These are phyloP conservation scores for Drosophila truncata DNA, from an alignment of 1,140 invertebrate species.

Conservation along the genomic window DNA sequence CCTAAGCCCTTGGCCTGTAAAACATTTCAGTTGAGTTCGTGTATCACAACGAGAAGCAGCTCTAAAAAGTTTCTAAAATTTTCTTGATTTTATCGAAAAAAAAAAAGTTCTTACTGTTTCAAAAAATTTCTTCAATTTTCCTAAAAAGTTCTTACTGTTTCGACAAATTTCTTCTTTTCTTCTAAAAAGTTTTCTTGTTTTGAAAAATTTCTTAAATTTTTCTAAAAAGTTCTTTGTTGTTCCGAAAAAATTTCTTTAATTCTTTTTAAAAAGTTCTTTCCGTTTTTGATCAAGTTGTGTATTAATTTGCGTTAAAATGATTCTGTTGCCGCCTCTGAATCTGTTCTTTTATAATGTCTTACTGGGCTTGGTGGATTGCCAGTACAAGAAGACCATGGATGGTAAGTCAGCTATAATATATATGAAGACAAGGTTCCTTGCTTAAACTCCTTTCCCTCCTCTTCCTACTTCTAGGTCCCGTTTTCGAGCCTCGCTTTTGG, in stretches of 20 bases:
- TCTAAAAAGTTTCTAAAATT: background rate
- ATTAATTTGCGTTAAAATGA: background rate
- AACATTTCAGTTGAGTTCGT: background rate
- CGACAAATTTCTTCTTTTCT: no score
- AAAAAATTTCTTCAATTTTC: background rate
- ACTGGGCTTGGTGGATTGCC: background rate
- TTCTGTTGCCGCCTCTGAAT: background rate
- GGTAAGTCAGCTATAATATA: background rate
- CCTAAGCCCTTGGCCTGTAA: background rate
- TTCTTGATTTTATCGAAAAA: background rate
- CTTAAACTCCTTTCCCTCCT: background rate
- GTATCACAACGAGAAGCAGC: background rate
- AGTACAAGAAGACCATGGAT: background rate
- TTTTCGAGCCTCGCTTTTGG: background rate
- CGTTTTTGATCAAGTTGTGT: no score
- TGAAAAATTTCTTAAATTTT: no score
- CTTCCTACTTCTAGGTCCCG: rapidly evolving
- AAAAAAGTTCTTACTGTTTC: background rate
- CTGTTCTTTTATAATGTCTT: background rate
- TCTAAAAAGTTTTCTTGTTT: no score
- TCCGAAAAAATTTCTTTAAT: no score
- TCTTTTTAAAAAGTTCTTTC: no score
- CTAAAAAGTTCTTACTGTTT: background rate
- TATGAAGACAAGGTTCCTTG: background rate
- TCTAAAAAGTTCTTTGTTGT: no score